Evolutionary conservation across 1,140 invertebrate species (phyloP), one percentile per base, ranked within the genome.

Genomic region (Archivesica marissinica): DNA sequence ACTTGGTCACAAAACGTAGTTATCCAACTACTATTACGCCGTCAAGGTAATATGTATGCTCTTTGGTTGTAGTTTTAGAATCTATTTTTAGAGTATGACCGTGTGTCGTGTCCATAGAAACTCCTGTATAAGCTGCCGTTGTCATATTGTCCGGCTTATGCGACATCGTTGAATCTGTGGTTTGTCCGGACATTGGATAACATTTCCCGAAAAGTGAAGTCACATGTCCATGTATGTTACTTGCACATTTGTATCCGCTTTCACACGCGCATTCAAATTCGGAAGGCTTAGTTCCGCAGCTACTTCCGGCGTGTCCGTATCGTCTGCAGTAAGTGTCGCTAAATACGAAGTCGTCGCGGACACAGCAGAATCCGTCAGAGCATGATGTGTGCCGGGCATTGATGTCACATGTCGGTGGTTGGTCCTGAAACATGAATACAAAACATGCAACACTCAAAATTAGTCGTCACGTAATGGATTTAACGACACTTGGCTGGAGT

Each of bases 261-360:
- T 35, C 39, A 52, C 86, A 89, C 9, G 89, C 86, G 61, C 88
- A 89, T 47, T 85, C 85, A 28, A 86, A 88, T 28, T 87, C 76
- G 20, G 85, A 79, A n/a, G 15, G 28, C n/a, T 54, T 52, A 1
- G 89, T 89, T 15, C 68, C 56, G 52, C 88, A 90, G 70, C 61
- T 35, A n/a, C 85, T 82, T 17, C 66, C 50, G 0, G 47, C 41
- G 0, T 50, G 44, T 3, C 89, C 89, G 25, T 84, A 75, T 50
- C 35, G 64, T 50, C 83, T 82, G 85, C 89, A 90, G 82, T 88
- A 87, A 13, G 87, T 85, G 30, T 83, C 84, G 28, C 81, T 77
- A 3, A 66, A 86, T 44, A 89, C 38, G 50, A 88, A 90, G 39
- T 90, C 89, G 75, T 90, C 89, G 2, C 88, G 77, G 9, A 89